Evolutionary conservation across 2,113 vertebrate species (phyloP).

Genomic region (Fulmarus glacialis): DNA sequence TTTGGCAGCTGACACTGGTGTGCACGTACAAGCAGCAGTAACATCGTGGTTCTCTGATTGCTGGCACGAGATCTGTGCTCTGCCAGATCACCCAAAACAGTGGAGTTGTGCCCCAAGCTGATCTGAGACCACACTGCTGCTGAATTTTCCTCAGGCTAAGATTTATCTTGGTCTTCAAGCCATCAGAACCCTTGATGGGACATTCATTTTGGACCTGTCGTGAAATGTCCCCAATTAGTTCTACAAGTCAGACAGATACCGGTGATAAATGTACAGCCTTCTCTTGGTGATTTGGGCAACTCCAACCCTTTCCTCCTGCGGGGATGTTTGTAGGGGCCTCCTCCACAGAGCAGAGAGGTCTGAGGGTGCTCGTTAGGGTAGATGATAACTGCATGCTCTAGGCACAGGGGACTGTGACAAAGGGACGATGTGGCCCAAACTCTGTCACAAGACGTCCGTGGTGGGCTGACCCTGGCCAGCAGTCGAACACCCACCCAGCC

Average conservation of each 20-base stretch:
- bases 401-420: not conserved
- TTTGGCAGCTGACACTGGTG: not conserved
- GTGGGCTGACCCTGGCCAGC: not conserved
- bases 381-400: not conserved
- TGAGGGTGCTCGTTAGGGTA: not conserved
- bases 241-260: accelerated
- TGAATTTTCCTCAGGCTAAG: not conserved
- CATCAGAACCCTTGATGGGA: not conserved
- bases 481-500: not conserved
- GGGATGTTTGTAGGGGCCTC: not conserved
- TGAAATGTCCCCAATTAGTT: not conserved
- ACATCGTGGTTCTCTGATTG: not conserved
- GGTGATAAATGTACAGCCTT: not conserved
- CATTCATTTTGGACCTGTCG: not conserved
- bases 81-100: not conserved
- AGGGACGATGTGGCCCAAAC: not conserved
- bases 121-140: not conserved
- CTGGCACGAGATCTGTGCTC: not conserved
- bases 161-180: not conserved
- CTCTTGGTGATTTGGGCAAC: not conserved
- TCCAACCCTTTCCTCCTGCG: not conserved
- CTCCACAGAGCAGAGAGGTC: not conserved
- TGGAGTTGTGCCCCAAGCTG: not conserved
- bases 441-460: not conserved
- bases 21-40: not conserved